Base-by-base conservation (phyloP, 1,140 invertebrate species). In the Diploscapter pachys region DNA sequence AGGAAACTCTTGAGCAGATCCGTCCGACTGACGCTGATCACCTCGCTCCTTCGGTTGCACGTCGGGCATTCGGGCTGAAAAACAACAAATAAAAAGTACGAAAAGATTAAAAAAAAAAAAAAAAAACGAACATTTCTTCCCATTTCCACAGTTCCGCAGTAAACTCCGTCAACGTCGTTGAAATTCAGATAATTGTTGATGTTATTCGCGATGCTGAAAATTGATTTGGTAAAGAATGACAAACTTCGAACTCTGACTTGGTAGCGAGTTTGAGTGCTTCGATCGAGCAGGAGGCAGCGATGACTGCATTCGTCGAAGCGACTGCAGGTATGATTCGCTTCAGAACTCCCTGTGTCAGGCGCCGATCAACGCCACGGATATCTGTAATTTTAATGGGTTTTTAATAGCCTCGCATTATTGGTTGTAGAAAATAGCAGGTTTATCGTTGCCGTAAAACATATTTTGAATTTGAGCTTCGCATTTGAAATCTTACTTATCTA, bases 241-340 rank as follows among this genome's bases (percentile, higher is more conserved):
- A 31, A 31, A 31, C 1, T 31, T 31, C 31, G 31, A 31, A 31
- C 1, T 77, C 76, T 75, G 81, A 89, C 89, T 88, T 88, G 78
- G 94, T 94, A 4, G 93, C 94, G 69, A 99, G 83, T 89, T 99
- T 99, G 80, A 99, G 96, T 6, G 94, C 93, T 89, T 99, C 96
- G 6, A 94, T 92, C 2, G 93, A 91, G 89, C 95, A 98, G 50
- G 91, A 90, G 67, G 94, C 94, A 80, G 96, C 94, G 80, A 99
- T 96, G 5, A 96, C 91, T 49, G 97, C 96, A 90, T 99, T 99
- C 0, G 97, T 99, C 48, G 96, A 98, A 0, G 96, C 95, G 5
- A 99, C 96, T 2, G 97, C 97, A 5, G 97, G 97, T 82, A 99
- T 99, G 65, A 99, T 99, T 86, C 96, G 92, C 87, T 99, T 99